Evolutionary conservation across 2,113 vertebrate species (phyloP).

Genomic region (Odontesthes bonariensis): DNA sequence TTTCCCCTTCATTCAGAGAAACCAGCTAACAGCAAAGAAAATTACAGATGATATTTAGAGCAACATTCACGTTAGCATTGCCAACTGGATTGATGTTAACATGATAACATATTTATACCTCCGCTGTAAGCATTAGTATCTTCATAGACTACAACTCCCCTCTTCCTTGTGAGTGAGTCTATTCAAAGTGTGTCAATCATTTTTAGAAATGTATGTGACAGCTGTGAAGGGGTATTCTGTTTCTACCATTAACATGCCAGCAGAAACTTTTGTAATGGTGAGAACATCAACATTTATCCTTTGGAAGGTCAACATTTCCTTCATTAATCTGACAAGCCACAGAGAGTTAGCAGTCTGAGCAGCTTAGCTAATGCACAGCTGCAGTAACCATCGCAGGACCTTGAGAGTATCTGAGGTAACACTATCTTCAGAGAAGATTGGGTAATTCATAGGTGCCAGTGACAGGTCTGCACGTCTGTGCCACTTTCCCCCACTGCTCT

Average conservation of each 20-base stretch:
- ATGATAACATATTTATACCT: slow-evolving; percentile 61
- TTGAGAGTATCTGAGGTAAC: slow-evolving; percentile 72
- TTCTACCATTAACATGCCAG: slow-evolving; percentile 56
- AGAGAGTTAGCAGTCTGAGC: slow-evolving; percentile 67
- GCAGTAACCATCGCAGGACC: slow-evolving; percentile 70
- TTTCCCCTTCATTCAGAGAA: slow-evolving; percentile 45
- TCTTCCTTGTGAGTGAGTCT: slow-evolving; percentile 34
- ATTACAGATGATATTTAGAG: slow-evolving; percentile 60
- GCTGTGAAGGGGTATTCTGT: slow-evolving; percentile 50
- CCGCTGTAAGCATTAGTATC: slow-evolving; percentile 45
- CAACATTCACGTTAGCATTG: slow-evolving; percentile 44
- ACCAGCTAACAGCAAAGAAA: slow-evolving; percentile 56
- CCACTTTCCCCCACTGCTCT: slow-evolving; percentile 76
- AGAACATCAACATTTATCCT: slow-evolving; percentile 75
- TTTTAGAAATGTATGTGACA: slow-evolving; percentile 30
- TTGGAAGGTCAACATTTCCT: slow-evolving; percentile 78
- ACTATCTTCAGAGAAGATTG: slow-evolving; percentile 78
- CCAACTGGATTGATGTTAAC: slow-evolving; percentile 39
- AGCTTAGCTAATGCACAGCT: slow-evolving; percentile 77
- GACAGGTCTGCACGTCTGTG: slow-evolving; percentile 81
- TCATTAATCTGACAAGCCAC: slow-evolving; percentile 75
- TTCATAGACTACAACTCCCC: slow-evolving; percentile 31
- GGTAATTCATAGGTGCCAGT: slow-evolving; percentile 82
- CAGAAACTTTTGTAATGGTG: slow-evolving; percentile 67
- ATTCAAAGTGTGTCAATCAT: slow-evolving; percentile 60